phyloP scores from a whole-genome alignment of 2,888 invertebrate species.

The Tetragonula carbonaria region DNA sequence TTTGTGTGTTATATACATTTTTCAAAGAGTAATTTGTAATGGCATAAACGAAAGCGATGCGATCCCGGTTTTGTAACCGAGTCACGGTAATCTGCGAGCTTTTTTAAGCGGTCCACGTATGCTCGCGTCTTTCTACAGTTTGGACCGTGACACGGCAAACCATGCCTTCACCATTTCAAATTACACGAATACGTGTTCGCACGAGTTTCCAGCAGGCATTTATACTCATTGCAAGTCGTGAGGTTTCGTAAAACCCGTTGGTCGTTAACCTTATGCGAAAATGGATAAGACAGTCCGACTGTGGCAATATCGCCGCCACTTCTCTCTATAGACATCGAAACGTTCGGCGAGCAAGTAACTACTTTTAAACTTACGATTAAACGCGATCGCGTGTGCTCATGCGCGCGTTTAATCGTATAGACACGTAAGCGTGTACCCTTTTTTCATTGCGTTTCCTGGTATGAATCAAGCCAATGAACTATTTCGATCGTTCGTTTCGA shows the following conservation, averaged over 20 bases:
- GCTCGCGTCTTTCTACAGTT: neutral
- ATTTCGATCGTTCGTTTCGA: slow-evolving; percentile 6
- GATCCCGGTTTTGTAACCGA: slow-evolving; percentile 11
- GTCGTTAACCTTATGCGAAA: slow-evolving; percentile 77
- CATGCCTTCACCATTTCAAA: slow-evolving; percentile 53
- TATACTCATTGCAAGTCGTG: slow-evolving; percentile 14
- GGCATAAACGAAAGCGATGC: neutral
- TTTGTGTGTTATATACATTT: no score
- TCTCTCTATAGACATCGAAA: slow-evolving; percentile 46
- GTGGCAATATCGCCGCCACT: slow-evolving; percentile 66
- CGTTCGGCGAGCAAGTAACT: slow-evolving; percentile 11
- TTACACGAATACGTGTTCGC: slow-evolving; percentile 43
- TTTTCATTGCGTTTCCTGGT: slow-evolving; percentile 2
- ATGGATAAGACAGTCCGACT: slow-evolving; percentile 70
- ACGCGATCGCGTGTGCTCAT: neutral
- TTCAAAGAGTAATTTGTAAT: neutral
- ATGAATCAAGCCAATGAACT: slow-evolving; percentile 1
- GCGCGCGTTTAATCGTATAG: neutral
- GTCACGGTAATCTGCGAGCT: slow-evolving; percentile 43
- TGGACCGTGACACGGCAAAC: neutral
- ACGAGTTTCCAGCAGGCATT: slow-evolving; percentile 21
- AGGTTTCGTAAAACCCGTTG: slow-evolving; percentile 63
- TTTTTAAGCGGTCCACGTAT: slow-evolving; percentile 31
- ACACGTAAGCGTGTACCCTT: neutral
- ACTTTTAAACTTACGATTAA: slow-evolving; percentile 28